A percentile compares a stretch with the other conserved stretches of the same genome.
These are phyloP conservation scores for Cheirogaleus major DNA, from an alignment of 2,797 vertebrate species.

Conservation along the genomic window DNA sequence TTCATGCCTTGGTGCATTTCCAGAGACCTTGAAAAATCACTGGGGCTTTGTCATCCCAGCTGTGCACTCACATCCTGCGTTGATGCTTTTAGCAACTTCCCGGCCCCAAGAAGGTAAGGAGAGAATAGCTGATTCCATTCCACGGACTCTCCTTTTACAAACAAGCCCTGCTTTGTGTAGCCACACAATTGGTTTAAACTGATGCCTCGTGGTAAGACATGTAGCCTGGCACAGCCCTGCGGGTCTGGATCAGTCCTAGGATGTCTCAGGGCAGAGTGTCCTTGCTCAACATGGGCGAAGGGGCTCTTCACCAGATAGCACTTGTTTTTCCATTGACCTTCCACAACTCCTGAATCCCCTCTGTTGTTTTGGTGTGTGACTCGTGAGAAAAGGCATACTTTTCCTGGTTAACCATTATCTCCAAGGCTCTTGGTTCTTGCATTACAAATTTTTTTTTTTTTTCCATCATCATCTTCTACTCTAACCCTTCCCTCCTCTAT, in stretches of 20 bases:
- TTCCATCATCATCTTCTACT: background rate
- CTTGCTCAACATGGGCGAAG: background rate
- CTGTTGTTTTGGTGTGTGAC: background rate
- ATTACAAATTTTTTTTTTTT: background rate
- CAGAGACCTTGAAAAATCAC: conserved; percentile 68
- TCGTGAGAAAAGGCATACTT: conserved; percentile 10
- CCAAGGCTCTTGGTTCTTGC: background rate
- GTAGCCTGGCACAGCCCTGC: conserved; percentile 83
- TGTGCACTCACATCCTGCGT: conserved; percentile 68
- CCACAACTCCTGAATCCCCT: background rate
- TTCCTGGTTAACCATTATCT: conserved; percentile 19
- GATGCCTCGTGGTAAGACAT: conserved; percentile 85
- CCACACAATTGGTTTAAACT: conserved; percentile 82
- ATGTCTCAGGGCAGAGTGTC: background rate
- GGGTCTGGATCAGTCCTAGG: conserved; percentile 81
- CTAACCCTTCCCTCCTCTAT: background rate
- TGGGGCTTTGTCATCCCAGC: conserved; percentile 62
- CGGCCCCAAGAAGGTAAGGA: conserved; percentile 29
- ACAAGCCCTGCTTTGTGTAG: conserved; percentile 89
- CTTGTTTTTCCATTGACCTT: background rate
- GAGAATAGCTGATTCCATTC: conserved; percentile 64
- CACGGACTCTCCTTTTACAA: conserved; percentile 82
- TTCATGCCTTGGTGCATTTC: conserved; percentile 40
- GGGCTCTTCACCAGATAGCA: background rate
- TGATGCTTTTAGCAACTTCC: conserved; percentile 36